These are phyloP conservation scores for Pteruthius melanotis DNA, from an alignment of 2,113 vertebrate genomes.

Conservation along the genomic window DNA sequence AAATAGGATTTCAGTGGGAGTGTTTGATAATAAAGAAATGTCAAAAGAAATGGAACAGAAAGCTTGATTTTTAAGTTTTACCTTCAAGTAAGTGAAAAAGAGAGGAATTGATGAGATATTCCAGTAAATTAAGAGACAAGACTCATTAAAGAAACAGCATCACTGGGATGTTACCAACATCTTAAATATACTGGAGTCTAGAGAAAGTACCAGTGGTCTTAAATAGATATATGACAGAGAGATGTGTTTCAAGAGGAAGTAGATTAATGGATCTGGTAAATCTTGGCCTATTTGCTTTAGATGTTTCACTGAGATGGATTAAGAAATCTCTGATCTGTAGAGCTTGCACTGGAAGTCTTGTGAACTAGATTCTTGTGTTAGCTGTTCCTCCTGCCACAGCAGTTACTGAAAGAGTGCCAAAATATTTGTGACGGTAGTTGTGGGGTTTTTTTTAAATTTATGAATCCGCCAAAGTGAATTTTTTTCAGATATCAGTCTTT, in stretches of 20 bases:
- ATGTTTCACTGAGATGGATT: background rate
- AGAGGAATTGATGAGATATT: background rate
- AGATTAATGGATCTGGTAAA: background rate
- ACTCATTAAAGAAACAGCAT: background rate
- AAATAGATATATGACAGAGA: background rate
- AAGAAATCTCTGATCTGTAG: background rate
- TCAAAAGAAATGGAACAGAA: background rate
- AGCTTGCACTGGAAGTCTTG: background rate
- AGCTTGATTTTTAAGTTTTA: background rate
- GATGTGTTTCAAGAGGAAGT: background rate
- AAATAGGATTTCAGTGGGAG: background rate
- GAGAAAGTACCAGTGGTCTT: background rate
- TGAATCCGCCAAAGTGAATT: background rate
- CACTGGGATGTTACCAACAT: background rate
- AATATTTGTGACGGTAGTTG: background rate
- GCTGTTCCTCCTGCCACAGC: background rate
- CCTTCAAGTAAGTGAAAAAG: background rate
- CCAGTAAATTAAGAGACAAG: background rate
- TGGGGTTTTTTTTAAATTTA: fast-evolving
- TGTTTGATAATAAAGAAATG: background rate
- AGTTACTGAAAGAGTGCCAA: background rate
- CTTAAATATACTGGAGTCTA: background rate
- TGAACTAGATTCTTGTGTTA: background rate
- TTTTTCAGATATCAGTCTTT: background rate
- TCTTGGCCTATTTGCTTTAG: background rate